These are phyloP conservation scores for Mactra quadrangularis DNA, from an alignment of 1,140 invertebrate species.

Conservation along the genomic window DNA sequence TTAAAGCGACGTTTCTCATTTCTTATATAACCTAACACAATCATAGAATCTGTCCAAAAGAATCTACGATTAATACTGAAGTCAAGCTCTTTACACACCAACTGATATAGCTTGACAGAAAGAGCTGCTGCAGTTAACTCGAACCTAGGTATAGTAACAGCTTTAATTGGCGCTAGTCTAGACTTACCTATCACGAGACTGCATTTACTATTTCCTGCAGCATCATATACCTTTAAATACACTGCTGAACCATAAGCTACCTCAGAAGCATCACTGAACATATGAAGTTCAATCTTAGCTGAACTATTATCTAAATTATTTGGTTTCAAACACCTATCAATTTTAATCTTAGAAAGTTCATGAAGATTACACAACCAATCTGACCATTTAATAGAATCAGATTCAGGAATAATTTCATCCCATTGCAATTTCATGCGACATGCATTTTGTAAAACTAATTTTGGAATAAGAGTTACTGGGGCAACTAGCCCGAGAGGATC, in stretches of 20 bases:
- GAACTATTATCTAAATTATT: not conserved
- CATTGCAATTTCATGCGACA: conserved; percentile 56
- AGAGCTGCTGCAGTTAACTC: conserved; percentile 51
- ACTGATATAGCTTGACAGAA: not conserved
- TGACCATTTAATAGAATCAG: not conserved
- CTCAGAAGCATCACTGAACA: conserved; percentile 6
- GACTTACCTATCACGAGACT: conserved; percentile 29
- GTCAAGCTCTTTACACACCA: conserved; percentile 24
- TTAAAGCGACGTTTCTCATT: conserved; percentile 46
- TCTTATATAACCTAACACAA: conserved; percentile 50
- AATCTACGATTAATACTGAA: not conserved
- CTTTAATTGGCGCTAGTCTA: conserved; percentile 41
- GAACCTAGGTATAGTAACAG: conserved; percentile 38
- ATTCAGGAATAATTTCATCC: conserved; percentile 60
- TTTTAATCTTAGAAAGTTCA: not conserved
- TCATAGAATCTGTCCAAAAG: conserved; percentile 55
- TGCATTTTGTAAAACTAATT: conserved; percentile 50
- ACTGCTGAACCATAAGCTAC: not conserved
- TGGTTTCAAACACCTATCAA: not conserved
- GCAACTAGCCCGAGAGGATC: conserved; percentile 72
- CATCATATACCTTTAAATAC: conserved; percentile 4
- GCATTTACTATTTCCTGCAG: not conserved
- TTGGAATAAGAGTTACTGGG: conserved; percentile 46
- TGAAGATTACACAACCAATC: not conserved
- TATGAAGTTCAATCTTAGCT: not conserved